Conservation (phyloP, 2,113 vertebrate species). For the Rhinolophus ferrumequinum region DNA sequence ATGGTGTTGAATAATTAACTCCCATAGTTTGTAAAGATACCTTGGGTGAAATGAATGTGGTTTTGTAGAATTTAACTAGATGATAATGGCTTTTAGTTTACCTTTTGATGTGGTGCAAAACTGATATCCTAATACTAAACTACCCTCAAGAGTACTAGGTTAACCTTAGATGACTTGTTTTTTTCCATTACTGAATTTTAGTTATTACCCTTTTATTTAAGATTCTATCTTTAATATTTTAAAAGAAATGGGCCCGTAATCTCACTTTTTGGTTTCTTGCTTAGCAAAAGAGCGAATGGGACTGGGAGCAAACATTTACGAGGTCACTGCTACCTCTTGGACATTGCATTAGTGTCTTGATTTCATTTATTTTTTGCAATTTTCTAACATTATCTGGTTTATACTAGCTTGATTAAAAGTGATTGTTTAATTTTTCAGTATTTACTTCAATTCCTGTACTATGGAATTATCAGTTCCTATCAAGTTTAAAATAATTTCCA, state of each 20-base stretch:
- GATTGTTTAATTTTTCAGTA: background rate
- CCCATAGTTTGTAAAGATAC: background rate
- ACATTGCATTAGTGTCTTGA: background rate
- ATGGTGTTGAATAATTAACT: background rate
- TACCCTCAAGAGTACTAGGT: background rate
- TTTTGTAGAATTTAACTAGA: background rate
- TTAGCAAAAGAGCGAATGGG: background rate
- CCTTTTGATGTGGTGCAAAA: background rate
- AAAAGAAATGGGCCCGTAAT: background rate
- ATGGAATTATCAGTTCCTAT: background rate
- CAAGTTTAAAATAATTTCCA: constrained; percentile 3
- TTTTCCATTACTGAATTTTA: background rate
- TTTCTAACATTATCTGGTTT: background rate
- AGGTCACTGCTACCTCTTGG: background rate
- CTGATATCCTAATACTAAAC: background rate
- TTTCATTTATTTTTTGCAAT: background rate
- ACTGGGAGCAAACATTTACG: background rate
- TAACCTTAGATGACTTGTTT: background rate
- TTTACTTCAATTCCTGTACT: background rate
- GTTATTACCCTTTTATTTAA: background rate
- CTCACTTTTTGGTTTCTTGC: background rate
- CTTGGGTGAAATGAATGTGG: background rate
- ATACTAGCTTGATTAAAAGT: constrained; percentile 4
- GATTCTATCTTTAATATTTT: background rate
- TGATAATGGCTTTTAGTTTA: background rate